Evolutionary conservation across 2,113 vertebrate genomes (phyloP), one percentile per base, ranked within the genome.

Genomic region (Ptilonorhynchus violaceus): DNA sequence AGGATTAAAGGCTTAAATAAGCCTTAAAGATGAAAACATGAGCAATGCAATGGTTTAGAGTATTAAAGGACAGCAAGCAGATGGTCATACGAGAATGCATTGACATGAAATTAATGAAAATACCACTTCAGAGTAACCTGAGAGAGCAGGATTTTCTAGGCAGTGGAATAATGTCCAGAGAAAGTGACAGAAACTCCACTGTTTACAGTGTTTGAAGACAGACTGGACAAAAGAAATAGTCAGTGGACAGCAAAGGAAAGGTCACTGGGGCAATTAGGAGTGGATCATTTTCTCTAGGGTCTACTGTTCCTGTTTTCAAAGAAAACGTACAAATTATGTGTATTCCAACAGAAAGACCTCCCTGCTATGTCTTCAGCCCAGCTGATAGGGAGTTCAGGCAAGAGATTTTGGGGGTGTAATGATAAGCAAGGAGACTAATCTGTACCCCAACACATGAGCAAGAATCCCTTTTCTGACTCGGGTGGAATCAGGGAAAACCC

Each of bases 51-150:
- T 86, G 68, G n/a, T 92, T 95, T 94, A 75, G 68, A 41, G 31
- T 64, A 86, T 74, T 92, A 92, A 93, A 93, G 85, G 79, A 96
- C 92, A 95, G 87, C 9, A 91, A 95, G 77, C 86, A 96, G 76
- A 96, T 93, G 88, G 83, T 64, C 76, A 75, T 53, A 90, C 90
- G 78, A 4, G 3, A 93, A 88, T 56, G 49, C 52, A 72, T 53
- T 95, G 68, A 92, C 79, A 93, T 68, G 56, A 96, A 95, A 93
- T 86, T 88, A 84, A 92, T 68, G 83, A 91, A 95, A 95, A 94
- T 68, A 93, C 46, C 58, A 94, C 58, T 86, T 95, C 33, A 84
- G 72, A 5, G 10, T 78, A 88, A 96, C 55, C 77, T 85, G 49
- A 27, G 77, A 92, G 41, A 89, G 41, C 46, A 58, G 56, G 72